These are phyloP conservation scores for Cassiopea xamachana DNA, from an alignment of 30 jellyfish, hydroid and myxozoan genomes.

Conservation along the genomic window DNA sequence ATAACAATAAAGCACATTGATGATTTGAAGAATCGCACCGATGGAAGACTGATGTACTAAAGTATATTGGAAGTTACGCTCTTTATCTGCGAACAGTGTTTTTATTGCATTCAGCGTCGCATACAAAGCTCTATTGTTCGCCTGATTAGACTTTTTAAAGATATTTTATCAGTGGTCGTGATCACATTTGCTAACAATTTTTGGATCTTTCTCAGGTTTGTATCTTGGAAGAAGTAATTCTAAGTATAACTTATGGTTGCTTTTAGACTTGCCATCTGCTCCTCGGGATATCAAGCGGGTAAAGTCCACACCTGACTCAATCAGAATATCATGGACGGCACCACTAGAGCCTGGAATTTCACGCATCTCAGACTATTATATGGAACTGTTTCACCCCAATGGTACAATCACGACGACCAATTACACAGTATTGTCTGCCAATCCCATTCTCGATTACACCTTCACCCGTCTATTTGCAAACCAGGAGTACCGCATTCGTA, in stretches of 20 bases:
- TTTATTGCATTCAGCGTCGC: too few relatives aligned
- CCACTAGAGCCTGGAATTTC: neutral
- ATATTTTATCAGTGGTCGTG: too few relatives aligned
- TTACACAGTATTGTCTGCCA: neutral
- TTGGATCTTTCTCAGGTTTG: too few relatives aligned
- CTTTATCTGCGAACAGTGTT: too few relatives aligned
- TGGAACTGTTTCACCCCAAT: constrained; percentile 14
- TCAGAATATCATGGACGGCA: constrained; percentile 15
- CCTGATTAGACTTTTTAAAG: too few relatives aligned
- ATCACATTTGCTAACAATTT: too few relatives aligned
- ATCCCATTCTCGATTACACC: constrained; percentile 21
- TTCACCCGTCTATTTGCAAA: neutral
- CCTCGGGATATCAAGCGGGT: neutral
- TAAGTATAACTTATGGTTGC: neutral
- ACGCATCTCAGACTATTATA: neutral
- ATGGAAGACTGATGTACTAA: too few relatives aligned
- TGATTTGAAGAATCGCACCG: too few relatives aligned
- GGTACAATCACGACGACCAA: neutral
- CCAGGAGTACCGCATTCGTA: neutral
- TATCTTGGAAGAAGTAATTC: too few relatives aligned
- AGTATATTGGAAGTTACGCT: too few relatives aligned
- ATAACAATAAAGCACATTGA: too few relatives aligned
- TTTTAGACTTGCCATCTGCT: constrained; percentile 8
- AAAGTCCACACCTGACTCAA: neutral
- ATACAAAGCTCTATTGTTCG: too few relatives aligned